Conservation (phyloP, 1,140 invertebrate genomes). For the Drosophila sp. region DNA sequence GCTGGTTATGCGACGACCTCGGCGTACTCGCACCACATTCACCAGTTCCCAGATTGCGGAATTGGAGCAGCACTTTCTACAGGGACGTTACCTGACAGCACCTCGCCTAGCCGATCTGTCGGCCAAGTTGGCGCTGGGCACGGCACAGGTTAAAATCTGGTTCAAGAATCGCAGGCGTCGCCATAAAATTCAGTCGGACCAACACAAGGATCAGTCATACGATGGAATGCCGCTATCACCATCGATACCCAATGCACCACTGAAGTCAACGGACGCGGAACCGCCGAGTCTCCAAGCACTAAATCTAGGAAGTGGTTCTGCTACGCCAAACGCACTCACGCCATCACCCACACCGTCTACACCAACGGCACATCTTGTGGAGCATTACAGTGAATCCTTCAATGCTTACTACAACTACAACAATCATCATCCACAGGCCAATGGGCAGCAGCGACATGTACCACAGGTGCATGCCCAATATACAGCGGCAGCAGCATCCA, state of each 20-base stretch:
- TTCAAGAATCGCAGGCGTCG: conserved; percentile 85
- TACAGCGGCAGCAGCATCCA: conserved; percentile 15
- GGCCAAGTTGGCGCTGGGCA: conserved; percentile 89
- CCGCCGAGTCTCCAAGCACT: conserved; percentile 70
- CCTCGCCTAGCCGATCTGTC: conserved; percentile 93
- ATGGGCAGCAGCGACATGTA: conserved; percentile 41
- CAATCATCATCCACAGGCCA: conserved; percentile 44
- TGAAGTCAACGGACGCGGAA: conserved; percentile 55
- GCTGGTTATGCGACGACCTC: conserved; percentile 75
- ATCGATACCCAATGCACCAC: conserved; percentile 27
- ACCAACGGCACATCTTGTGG: conserved; percentile 57
- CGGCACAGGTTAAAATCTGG: conserved; percentile 97
- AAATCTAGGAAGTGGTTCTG: conserved; percentile 45
- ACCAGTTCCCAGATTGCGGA: conserved; percentile 92
- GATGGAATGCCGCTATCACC: conserved; percentile 74
- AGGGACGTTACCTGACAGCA: conserved; percentile 91
- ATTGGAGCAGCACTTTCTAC: conserved; percentile 84
- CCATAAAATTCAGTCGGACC: conserved; percentile 77
- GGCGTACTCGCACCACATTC: conserved; percentile 90
- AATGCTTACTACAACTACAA: conserved; percentile 72
- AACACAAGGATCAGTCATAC: conserved; percentile 74
- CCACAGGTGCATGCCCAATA: conserved; percentile 55
- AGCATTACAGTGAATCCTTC: conserved; percentile 70
- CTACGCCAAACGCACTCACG: conserved; percentile 65
- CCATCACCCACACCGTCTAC: conserved; percentile 74